A percentile compares a stretch with the other conserved stretches of the same genome.
Conservation (phyloP, 2,888 invertebrate genomes). For the Barypeithes pellucidus region DNA sequence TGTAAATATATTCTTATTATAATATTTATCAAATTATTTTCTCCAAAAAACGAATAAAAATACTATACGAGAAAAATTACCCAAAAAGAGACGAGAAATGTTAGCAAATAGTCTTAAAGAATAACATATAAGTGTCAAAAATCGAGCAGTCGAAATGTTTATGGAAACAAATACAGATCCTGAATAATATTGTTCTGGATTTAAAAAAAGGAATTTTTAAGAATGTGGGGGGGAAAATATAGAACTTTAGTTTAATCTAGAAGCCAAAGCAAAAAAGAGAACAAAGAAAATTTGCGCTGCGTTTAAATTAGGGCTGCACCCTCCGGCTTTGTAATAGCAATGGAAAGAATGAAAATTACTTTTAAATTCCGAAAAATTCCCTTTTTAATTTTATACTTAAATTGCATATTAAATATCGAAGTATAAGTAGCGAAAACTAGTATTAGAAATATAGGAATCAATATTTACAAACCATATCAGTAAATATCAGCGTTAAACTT, state of each 20-base stretch:
- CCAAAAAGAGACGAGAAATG: slow-evolving; percentile 4
- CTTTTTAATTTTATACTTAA: background rate
- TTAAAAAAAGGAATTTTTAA: slow-evolving; percentile 12
- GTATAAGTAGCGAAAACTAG: slow-evolving; percentile 17
- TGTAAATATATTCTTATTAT: slow-evolving; percentile 12
- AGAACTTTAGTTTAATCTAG: no score
- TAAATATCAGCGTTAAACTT: slow-evolving; percentile 27
- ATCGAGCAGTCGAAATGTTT: slow-evolving; percentile 21
- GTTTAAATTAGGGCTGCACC: no score
- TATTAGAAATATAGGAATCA: slow-evolving; percentile 33
- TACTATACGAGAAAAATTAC: slow-evolving; percentile 19
- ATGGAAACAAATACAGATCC: slow-evolving; percentile 22
- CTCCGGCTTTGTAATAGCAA: no score
- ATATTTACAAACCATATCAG: slow-evolving; percentile 32
- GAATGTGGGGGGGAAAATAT: background rate
- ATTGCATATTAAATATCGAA: slow-evolving; percentile 21
- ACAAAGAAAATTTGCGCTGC: no score
- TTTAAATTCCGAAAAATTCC: slow-evolving; percentile 10
- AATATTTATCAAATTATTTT: background rate
- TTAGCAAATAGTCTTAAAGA: slow-evolving; percentile 11
- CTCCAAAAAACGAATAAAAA: slow-evolving; percentile 20
- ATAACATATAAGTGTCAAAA: slow-evolving; percentile 1
- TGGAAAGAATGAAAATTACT: background rate
- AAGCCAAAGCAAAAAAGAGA: no score
- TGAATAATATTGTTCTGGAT: slow-evolving; percentile 21